These are phyloP conservation scores for Koerneria pararmatus DNA, from an alignment of 2,888 invertebrate genomes.

Conservation along the genomic window DNA sequence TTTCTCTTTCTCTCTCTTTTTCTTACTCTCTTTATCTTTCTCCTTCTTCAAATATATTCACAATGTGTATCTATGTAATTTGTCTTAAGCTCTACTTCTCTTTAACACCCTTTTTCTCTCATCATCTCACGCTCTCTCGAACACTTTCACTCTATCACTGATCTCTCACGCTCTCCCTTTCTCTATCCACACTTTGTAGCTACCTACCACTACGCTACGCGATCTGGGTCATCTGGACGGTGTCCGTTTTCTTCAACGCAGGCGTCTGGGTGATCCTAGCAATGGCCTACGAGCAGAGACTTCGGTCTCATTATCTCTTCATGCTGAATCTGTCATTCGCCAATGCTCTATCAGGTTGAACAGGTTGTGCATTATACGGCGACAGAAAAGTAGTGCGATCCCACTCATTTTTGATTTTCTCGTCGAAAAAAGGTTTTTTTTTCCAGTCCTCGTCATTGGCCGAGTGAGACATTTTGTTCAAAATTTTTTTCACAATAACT, in stretches of 20 bases:
- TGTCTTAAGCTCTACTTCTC: too few relatives aligned
- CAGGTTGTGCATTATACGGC: too few relatives aligned
- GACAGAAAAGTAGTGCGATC: too few relatives aligned
- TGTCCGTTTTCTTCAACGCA: conserved; percentile 18
- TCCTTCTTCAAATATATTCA: too few relatives aligned
- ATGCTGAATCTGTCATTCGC: conserved; percentile 94
- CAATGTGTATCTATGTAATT: too few relatives aligned
- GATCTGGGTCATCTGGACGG: conserved; percentile 86
- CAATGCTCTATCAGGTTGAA: conserved; percentile 95
- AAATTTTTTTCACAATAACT: too few relatives aligned
- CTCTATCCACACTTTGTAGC: conserved; percentile 23
- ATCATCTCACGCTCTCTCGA: neutral
- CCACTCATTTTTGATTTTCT: too few relatives aligned
- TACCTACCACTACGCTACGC: conserved; percentile 64
- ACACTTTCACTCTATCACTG: neutral
- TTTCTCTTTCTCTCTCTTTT: neutral
- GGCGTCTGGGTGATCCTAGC: conserved; percentile 84
- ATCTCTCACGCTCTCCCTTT: neutral
- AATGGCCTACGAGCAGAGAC: conserved; percentile 60
- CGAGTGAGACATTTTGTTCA: too few relatives aligned
- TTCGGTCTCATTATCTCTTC: conserved; percentile 91
- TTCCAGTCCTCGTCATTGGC: too few relatives aligned
- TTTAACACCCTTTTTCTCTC: neutral
- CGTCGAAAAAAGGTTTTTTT: too few relatives aligned
- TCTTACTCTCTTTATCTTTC: too few relatives aligned